These are phyloP conservation scores for Polyodon spathula DNA, from an alignment of 2,113 vertebrate genomes.

Conservation along the genomic window DNA sequence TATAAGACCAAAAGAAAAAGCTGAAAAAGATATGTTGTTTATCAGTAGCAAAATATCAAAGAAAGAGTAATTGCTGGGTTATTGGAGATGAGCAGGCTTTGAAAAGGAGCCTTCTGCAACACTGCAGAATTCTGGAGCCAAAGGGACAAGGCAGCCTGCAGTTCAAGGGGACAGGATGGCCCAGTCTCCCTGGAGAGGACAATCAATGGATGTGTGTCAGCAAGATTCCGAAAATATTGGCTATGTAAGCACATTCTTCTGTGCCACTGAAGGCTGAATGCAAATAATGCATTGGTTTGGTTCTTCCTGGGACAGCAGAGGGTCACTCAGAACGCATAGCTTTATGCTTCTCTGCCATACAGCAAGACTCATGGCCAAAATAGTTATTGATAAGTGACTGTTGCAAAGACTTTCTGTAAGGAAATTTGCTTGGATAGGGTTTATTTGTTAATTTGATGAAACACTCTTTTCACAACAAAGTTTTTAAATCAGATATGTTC, in stretches of 20 bases:
- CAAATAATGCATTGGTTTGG: slow-evolving; percentile 18
- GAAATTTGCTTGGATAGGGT: not conserved
- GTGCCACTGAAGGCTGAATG: slow-evolving; percentile 16
- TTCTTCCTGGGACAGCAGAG: not conserved
- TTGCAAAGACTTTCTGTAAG: not conserved
- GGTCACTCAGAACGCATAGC: not conserved
- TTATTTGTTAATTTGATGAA: not conserved
- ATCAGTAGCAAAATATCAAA: not conserved
- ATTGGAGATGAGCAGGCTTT: slow-evolving; percentile 10
- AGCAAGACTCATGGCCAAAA: not conserved
- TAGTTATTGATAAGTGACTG: not conserved
- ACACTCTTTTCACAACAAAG: slow-evolving; percentile 10
- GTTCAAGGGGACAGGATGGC: slow-evolving; percentile 26
- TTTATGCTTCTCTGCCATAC: not conserved
- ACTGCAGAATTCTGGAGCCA: slow-evolving; percentile 18
- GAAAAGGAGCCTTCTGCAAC: slow-evolving; percentile 15
- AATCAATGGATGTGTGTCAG: slow-evolving; percentile 40
- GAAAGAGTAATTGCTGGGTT: slow-evolving; percentile 4
- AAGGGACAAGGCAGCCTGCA: slow-evolving; percentile 26
- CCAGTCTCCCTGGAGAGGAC: slow-evolving; percentile 28
- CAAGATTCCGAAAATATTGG: slow-evolving; percentile 39
- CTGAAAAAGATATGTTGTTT: slow-evolving; percentile 12
- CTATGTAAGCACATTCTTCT: slow-evolving; percentile 35
- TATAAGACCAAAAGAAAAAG: not conserved
- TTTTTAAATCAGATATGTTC: not conserved